Base-by-base conservation (phyloP, 2,113 vertebrate species). In the Addax nasomaculatus region DNA sequence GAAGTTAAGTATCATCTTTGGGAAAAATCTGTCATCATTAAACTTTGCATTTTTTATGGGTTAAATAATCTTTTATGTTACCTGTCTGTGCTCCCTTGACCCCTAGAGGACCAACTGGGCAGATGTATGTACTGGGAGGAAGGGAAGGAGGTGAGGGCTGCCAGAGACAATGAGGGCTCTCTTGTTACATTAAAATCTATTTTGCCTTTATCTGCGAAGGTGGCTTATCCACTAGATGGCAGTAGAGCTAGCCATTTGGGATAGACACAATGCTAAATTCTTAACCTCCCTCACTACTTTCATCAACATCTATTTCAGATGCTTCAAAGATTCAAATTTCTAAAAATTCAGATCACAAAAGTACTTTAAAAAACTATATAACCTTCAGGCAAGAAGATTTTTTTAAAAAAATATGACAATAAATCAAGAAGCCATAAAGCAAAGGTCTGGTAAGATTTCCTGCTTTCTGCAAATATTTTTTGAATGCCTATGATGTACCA, bases 161-260 rank as follows among this genome's bases (percentile, higher is more conserved):
- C 60, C 33, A 62, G 62, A 84, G 73, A 85, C 47, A 84, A 30
- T 9, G 25, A 83, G 1, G 0, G 80, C 12, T 53, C 89, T 85
- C 83, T 51, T n/a, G 13, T 88, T 53, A 29, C 0, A 47, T 39
- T 53, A 43, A 94, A 92, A 79, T 47, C 58, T 30, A 0, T 16
- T 43, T 49, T 90, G 57, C 30, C 45, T 53, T 0, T 7, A 33
- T 17, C 51, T 16, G 36, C 6, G 53, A 70, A 58, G 27, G 64
- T 2, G 16, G 30, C 30, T 73, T 43, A 23, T 25, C 92, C 96
- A 83, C 98, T 95, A 98, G 97, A 62, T 97, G 98, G 97, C 90
- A 4, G 88, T 45, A 95, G 85, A 94, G 95, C 36, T 17, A 97
- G 85, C 43, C 80, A 49, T 88, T 89, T 94, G 92, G 60, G 67